phyloP scores from a whole-genome alignment of 2,888 invertebrate genomes.

The Cerastis leucographa region DNA sequence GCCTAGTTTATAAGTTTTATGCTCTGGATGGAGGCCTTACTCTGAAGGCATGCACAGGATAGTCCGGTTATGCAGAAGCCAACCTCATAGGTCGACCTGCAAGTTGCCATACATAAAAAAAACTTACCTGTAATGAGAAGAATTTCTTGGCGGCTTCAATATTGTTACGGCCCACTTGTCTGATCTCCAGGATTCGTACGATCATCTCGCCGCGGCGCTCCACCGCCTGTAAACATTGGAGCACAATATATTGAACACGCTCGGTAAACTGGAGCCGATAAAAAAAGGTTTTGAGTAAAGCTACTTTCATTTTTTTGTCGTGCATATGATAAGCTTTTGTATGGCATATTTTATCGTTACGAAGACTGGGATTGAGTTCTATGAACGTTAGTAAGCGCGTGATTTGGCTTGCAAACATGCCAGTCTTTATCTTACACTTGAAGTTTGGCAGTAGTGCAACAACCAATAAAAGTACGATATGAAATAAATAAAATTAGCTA shows the following conservation, averaged over 20 bases:
- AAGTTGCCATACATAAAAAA: too few relatives aligned
- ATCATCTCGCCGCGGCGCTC: constrained; percentile 98
- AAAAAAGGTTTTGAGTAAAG: not conserved
- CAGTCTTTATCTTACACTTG: not conserved
- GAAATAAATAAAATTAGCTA: not conserved
- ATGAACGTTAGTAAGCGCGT: not conserved
- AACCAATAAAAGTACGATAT: not conserved
- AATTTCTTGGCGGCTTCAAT: constrained; percentile 97
- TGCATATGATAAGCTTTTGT: constrained; percentile 1
- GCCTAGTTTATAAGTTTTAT: too few relatives aligned
- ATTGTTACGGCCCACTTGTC: constrained; percentile 96
- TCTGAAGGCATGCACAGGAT: too few relatives aligned
- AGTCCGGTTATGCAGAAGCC: too few relatives aligned
- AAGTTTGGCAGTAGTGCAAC: not conserved
- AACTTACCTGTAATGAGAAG: constrained; percentile 93
- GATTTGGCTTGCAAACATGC: not conserved
- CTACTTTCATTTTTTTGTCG: constrained; percentile 1
- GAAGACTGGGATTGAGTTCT: not conserved
- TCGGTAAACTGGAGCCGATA: constrained; percentile 18
- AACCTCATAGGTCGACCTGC: too few relatives aligned
- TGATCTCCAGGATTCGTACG: constrained; percentile 96
- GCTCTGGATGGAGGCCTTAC: too few relatives aligned
- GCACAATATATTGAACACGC: constrained; percentile 48
- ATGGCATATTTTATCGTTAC: not conserved
- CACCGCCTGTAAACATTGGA: constrained; percentile 91